Percentiles rank a stretch among this genome's conserved stretches.
Conservation (phyloP, 2,888 invertebrate genomes). For the Oligia latruncula region DNA sequence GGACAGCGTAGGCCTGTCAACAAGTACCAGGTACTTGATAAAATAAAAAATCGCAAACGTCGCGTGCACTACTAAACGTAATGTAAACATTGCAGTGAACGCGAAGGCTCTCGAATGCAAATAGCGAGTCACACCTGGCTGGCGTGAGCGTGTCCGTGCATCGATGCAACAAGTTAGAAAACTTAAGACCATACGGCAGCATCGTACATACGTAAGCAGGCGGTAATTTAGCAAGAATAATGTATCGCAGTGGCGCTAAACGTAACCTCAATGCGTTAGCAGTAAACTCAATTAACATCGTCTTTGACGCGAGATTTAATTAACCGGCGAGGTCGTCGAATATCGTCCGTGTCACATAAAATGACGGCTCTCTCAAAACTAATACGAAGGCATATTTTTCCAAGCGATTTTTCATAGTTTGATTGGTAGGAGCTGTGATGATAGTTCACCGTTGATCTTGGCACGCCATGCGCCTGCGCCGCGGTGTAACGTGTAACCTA, state of each 20-base stretch:
- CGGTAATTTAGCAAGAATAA: slow-evolving; percentile 14
- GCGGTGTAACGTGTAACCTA: slow-evolving; percentile 40
- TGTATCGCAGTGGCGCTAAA: slow-evolving; percentile 28
- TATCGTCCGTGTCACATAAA: slow-evolving; percentile 19
- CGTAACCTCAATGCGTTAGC: slow-evolving; percentile 6
- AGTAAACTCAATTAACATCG: slow-evolving; percentile 19
- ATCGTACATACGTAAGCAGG: slow-evolving; percentile 18
- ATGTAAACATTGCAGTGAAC: slow-evolving; percentile 30
- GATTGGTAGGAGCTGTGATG: slow-evolving; percentile 19
- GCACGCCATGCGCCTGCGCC: slow-evolving; percentile 24
- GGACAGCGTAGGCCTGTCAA: too few relatives aligned
- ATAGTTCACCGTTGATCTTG: slow-evolving; percentile 50
- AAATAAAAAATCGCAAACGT: neutral
- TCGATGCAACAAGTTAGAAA: slow-evolving; percentile 10
- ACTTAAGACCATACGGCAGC: neutral
- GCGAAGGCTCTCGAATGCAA: slow-evolving; percentile 35
- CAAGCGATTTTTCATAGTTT: slow-evolving; percentile 19
- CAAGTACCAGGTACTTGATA: too few relatives aligned
- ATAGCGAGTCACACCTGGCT: slow-evolving; percentile 40
- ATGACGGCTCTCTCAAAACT: slow-evolving; percentile 17
- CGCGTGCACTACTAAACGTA: slow-evolving; percentile 8
- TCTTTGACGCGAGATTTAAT: slow-evolving; percentile 17
- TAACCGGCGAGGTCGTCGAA: slow-evolving; percentile 16
- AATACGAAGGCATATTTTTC: slow-evolving; percentile 15
- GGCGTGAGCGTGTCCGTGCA: slow-evolving; percentile 27